These are phyloP conservation scores for Tachuris rubrigastra DNA, from an alignment of 2,113 vertebrate genomes.

Conservation along the genomic window DNA sequence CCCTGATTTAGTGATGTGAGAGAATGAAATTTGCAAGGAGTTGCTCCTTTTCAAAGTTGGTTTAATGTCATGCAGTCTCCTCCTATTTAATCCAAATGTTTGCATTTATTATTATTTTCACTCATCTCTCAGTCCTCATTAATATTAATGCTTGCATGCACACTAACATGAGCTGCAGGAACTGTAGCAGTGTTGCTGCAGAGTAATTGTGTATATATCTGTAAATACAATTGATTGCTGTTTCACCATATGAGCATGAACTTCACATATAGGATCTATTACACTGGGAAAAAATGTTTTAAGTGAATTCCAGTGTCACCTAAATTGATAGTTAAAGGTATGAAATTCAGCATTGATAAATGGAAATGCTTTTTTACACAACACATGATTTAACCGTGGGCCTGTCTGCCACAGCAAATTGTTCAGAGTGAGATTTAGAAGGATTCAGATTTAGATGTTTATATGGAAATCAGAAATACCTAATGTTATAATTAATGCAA, in stretches of 20 bases:
- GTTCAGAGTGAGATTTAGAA: not conserved
- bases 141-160: constrained; percentile 1
- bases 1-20: not conserved
- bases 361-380: constrained; percentile 21
- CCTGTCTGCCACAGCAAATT: not conserved
- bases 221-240: not conserved
- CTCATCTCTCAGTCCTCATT: not conserved
- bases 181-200: not conserved
- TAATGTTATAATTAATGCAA: not conserved
- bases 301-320: constrained; percentile 7
- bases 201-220: constrained; percentile 1
- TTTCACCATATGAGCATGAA: not conserved
- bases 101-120: constrained; percentile 45
- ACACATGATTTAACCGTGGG: not conserved
- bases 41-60: not conserved
- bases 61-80: not conserved
- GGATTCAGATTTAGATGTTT: not conserved
- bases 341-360: constrained; percentile 43
- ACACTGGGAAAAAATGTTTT: constrained; percentile 1
- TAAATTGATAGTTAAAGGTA: constrained; percentile 44
- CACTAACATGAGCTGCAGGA: not conserved
- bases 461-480: constrained; percentile 7
- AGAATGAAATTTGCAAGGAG: not conserved
- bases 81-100: constrained; percentile 12
- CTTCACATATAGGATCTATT: not conserved